Conservation (phyloP, 2,797 vertebrate species). For the Hapalemur alaotrensis region DNA sequence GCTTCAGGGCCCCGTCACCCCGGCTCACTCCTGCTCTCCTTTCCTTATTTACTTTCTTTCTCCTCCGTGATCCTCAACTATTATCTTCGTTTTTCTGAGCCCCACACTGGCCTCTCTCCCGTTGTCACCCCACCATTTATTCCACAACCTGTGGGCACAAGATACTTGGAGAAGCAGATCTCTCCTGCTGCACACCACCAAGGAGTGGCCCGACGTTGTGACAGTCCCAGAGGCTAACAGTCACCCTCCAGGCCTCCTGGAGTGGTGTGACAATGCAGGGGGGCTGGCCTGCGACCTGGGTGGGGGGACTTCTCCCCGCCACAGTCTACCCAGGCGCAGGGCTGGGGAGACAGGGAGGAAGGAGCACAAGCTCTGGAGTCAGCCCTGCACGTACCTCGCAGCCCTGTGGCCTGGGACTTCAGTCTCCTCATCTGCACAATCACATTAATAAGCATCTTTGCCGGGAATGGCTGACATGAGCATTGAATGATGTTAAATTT, state of each 20-base stretch:
- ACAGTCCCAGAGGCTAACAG: not conserved
- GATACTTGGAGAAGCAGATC: not conserved
- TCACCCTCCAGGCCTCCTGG: not conserved
- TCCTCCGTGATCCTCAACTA: not conserved
- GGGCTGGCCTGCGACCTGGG: not conserved
- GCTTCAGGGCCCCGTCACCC: fast-evolving
- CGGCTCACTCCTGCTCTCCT: not conserved
- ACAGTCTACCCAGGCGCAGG: not conserved
- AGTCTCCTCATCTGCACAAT: not conserved
- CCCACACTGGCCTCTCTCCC: not conserved
- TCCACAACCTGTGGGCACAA: not conserved
- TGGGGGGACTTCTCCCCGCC: not conserved
- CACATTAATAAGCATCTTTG: not conserved
- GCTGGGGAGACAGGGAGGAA: not conserved
- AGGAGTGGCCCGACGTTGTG: not conserved
- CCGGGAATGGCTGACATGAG: not conserved
- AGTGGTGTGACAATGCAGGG: not conserved
- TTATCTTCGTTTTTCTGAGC: not conserved
- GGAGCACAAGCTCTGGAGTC: not conserved
- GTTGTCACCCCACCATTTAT: not conserved
- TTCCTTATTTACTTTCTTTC: not conserved
- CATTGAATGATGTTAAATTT: not conserved
- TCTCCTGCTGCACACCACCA: not conserved
- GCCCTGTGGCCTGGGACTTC: not conserved
- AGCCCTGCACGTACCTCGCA: not conserved